Evolutionary conservation across 2,888 invertebrate species (phyloP), one percentile per base, ranked within the genome.

Genomic region (Drosophila niveifrons): DNA sequence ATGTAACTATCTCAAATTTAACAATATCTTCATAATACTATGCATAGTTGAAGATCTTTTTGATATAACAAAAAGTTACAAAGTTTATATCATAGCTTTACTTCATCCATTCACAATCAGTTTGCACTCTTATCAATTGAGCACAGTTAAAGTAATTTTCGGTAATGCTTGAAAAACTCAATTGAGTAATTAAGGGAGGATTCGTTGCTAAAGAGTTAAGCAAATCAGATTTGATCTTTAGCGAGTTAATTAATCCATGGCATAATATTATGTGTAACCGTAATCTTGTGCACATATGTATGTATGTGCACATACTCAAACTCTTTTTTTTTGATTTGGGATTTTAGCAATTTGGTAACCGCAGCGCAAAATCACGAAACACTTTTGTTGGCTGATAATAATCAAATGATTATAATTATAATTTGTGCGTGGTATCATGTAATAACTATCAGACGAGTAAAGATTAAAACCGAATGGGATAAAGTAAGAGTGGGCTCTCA

Each of bases 391-490:
- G 52, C 43, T 61, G 43, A 36, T n/a, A 4, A 36, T 36, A n/a
- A 36, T 36, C 36, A 2, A 36, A n/a, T n/a, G 36, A 36, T n/a
- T 36, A 36, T 36, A n/a, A 56, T 69, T 78, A 44, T 64, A 39
- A 62, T 44, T 56, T 52, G 57, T 64, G 73, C 72, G 61, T 75
- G 72, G 72, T 61, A 67, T 72, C 77, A 65, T 72, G 78, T 59
- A 72, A 67, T 63, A 68, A 68, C 63, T 72, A 72, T 64, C 77
- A 72, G 63, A 48, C 59, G 47, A 84, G 84, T 71, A 64, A 65
- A 73, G 69, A 66, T 57, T 70, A 72, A 67, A 66, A 53, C 13
- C 13, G 51, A 71, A n/a, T 31, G 31, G 31, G 9, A 31, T 8
- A 4, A n/a, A 36, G 23, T 23, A 6, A 36, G 36, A 36, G n/a